Evolutionary conservation across 1,140 invertebrate genomes (phyloP), one percentile per base, ranked within the genome.

Genomic region (Bombus vancouverensis): DNA sequence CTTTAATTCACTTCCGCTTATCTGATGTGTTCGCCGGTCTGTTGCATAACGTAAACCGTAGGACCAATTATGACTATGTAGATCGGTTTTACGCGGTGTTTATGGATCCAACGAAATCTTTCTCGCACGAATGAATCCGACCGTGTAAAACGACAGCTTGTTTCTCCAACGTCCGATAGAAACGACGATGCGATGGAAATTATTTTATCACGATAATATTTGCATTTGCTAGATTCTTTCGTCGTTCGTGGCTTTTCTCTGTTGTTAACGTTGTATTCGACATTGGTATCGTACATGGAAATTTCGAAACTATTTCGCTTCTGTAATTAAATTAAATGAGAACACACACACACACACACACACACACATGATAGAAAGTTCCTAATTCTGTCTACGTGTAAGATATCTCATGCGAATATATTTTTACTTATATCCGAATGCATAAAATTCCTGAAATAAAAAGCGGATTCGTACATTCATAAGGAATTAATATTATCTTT

Each of bases 1-100:
- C 75, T 87, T 90, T 87, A 90, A 84, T 89, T 87, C 77, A 81
- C 59, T 32, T 47, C 66, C 44, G 32, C 62, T 87, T 90, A 90
- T 90, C 89, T 87, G 89, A 90, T 90, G 47, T 78, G 85, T 87
- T 81, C 76, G 34, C 59, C 47, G 65, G 39, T 47, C 37, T 28
- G 70, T 87, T 79, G 74, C 75, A 59, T 68, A 85, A 87, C 66
- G 65, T 62, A 70, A 37, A 53, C 81, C 59, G 65, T 66, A 65
- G 28, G 28, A 44, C 81, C 81, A 90, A 90, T 90, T 90, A 85
- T 78, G 79, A 90, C 87, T 65, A 53, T 65, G 82, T 57, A 65
- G 86, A 87, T 90, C 77, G 78, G 71, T 18, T 73, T 88, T 71
- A 77, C 39, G 57, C 77, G 42, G 34, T 68, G 53, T 72, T 87